These are phyloP conservation scores for Andrena haemorrhoa DNA, from an alignment of 2,888 invertebrate species.

Conservation along the genomic window DNA sequence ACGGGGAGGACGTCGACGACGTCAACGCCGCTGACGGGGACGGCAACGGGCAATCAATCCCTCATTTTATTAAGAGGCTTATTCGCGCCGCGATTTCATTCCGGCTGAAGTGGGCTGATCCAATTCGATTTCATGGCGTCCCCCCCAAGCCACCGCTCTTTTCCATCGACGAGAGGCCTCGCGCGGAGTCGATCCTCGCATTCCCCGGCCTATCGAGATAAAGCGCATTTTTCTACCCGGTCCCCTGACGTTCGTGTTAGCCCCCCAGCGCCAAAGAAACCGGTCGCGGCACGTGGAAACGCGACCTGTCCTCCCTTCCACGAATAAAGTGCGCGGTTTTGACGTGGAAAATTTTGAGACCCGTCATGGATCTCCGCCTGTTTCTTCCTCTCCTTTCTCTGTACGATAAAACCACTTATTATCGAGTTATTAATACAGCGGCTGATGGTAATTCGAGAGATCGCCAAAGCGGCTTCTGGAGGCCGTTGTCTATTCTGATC, in stretches of 20 bases:
- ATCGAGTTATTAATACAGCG: conserved; percentile 34
- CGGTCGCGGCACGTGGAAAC: conserved; percentile 12
- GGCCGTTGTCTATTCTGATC: too few species aligned
- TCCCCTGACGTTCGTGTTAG: neutral
- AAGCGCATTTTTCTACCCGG: conserved; percentile 2
- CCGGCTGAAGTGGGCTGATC: conserved; percentile 71
- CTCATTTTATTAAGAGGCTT: conserved; percentile 74
- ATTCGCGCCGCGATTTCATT: conserved; percentile 75
- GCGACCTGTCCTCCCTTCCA: neutral
- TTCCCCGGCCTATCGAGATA: conserved; percentile 23
- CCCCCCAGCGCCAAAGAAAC: neutral
- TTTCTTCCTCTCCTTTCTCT: neutral
- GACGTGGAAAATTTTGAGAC: neutral
- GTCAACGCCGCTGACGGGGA: conserved; percentile 5
- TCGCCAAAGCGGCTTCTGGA: conserved; percentile 8
- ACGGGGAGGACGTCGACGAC: conserved; percentile 29
- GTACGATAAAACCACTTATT: conserved; percentile 14
- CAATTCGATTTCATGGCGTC: conserved; percentile 72
- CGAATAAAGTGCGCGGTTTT: neutral
- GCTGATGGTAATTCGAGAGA: conserved; percentile 27
- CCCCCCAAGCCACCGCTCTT: conserved; percentile 44
- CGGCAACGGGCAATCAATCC: conserved; percentile 70
- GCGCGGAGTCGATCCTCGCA: conserved; percentile 14
- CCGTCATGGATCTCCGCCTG: neutral
- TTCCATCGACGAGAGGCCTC: conserved; percentile 45